These are phyloP conservation scores for Physeter macrocephalus DNA, from an alignment of 2,113 vertebrate genomes.

Conservation along the genomic window DNA sequence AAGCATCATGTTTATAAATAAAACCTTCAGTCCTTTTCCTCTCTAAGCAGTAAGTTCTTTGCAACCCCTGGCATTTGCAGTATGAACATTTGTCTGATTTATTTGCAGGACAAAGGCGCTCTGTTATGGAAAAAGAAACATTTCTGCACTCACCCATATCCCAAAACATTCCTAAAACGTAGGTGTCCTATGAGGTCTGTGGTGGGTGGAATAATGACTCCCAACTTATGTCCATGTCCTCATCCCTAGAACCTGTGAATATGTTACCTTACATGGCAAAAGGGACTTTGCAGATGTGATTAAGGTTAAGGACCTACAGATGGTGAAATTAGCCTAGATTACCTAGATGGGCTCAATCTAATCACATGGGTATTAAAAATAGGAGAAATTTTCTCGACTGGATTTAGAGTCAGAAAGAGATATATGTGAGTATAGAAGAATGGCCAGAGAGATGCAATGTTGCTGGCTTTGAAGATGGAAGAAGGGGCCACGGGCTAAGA, in stretches of 20 bases:
- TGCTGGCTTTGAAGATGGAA: neutral
- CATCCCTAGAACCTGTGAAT: neutral
- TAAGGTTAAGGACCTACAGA: neutral
- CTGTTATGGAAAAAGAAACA: slow-evolving; percentile 31
- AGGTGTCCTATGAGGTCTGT: neutral
- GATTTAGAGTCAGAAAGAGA: neutral
- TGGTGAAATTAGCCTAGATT: neutral
- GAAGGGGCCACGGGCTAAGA: neutral
- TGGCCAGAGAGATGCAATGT: neutral
- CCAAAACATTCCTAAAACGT: neutral
- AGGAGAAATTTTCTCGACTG: neutral
- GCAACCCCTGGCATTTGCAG: slow-evolving; percentile 37
- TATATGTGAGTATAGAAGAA: neutral
- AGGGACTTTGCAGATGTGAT: neutral
- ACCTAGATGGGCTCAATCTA: neutral
- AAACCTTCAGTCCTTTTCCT: slow-evolving; percentile 35
- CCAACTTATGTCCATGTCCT: neutral
- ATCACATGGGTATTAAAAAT: neutral
- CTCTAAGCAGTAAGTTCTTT: slow-evolving; percentile 38
- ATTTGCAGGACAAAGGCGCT: slow-evolving; percentile 1
- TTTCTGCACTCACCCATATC: neutral
- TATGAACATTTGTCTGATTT: slow-evolving; percentile 40
- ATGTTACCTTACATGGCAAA: neutral
- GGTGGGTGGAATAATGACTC: neutral
- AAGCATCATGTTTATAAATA: slow-evolving; percentile 50